Conservation (phyloP, 2,888 invertebrate genomes). For the Allophyes oxyacanthae region DNA sequence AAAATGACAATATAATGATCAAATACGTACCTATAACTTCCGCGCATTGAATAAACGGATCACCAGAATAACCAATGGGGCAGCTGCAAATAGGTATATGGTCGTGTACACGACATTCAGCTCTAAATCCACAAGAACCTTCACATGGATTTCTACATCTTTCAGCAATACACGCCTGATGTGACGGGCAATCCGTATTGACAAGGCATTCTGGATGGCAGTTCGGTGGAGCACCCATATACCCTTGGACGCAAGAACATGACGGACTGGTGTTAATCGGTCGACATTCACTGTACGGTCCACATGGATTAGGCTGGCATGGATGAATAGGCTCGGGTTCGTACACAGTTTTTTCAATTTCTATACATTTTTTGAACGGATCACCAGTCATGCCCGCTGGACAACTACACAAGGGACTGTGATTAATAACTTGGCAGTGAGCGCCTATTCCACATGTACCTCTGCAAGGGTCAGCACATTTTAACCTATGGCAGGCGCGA, state of each 20-base stretch:
- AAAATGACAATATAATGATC: neutral
- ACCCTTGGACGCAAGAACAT: constrained; percentile 93
- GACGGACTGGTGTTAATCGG: constrained; percentile 92
- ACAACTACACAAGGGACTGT: constrained; percentile 94
- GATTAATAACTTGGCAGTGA: constrained; percentile 93
- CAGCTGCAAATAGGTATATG: constrained; percentile 96
- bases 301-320: constrained; percentile 94
- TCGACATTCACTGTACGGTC: constrained; percentile 94
- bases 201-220: constrained; percentile 95
- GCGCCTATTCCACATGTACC: constrained; percentile 92
- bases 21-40: constrained; percentile 78
- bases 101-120: constrained; percentile 94
- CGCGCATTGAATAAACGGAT: constrained; percentile 94
- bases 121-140: constrained; percentile 94
- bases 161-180: constrained; percentile 94
- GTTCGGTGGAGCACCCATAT: constrained; percentile 94
- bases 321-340: constrained; percentile 84
- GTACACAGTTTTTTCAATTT: constrained; percentile 63
- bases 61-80: constrained; percentile 92
- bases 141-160: constrained; percentile 95
- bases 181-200: constrained; percentile 94
- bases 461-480: constrained; percentile 94
- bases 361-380: constrained; percentile 90
- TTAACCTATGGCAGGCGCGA: constrained; percentile 93
- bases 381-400: constrained; percentile 91